Evolutionary conservation across 1,140 invertebrate species (phyloP).

Genomic region (Saccostrea cuccullata): DNA sequence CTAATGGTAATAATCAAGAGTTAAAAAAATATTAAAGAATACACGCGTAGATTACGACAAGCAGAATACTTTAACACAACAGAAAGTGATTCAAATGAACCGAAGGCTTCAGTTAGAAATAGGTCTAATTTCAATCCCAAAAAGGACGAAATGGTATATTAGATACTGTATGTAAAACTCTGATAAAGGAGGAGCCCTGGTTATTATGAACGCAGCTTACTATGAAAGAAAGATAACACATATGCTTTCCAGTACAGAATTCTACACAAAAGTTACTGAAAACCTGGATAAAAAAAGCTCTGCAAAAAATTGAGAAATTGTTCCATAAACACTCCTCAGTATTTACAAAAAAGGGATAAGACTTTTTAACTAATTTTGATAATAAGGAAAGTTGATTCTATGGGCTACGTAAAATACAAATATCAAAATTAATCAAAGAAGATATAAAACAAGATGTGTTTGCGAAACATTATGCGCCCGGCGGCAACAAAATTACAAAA

Average conservation of each 20-base stretch:
- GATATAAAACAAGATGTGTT: not conserved
- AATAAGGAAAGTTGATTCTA: not conserved
- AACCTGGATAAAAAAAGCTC: not conserved
- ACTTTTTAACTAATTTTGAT: not conserved
- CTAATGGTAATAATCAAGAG: constrained; percentile 2
- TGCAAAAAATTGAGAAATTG: not conserved
- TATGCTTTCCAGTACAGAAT: not conserved
- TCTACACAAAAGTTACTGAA: not conserved
- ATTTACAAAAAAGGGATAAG: not conserved
- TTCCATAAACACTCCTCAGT: not conserved
- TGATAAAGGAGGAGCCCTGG: no score
- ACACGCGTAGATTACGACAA: not conserved
- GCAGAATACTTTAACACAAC: constrained; percentile 22
- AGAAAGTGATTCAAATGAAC: not conserved
- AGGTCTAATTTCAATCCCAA: constrained; percentile 39
- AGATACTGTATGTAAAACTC: not conserved
- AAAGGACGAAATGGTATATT: not conserved
- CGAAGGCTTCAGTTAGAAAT: constrained; percentile 25
- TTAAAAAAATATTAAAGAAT: constrained; percentile 39
- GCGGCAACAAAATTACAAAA: no score
- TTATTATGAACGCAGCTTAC: not conserved
- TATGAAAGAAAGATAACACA: not conserved
- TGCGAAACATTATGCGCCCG: no score
- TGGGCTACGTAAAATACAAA: not conserved
- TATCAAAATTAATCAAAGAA: constrained; percentile 1